Percentiles rank a stretch among this genome's conserved stretches.
Evolutionary conservation across 2,113 vertebrate genomes (phyloP).

Genomic region (Tringa solitaria): DNA sequence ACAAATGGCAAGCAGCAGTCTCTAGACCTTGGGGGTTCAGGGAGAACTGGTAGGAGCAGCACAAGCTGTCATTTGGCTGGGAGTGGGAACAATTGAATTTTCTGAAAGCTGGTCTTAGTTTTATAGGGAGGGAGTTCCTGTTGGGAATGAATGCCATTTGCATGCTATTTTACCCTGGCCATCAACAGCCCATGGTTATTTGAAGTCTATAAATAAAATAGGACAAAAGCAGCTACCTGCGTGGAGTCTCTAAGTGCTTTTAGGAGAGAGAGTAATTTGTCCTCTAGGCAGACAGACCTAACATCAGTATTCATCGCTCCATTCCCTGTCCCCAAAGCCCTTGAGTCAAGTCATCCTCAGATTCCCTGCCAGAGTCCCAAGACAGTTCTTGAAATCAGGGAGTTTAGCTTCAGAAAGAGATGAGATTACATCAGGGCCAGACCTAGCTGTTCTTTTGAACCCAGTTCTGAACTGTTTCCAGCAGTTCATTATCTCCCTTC

Average conservation of each 20-base stretch:
- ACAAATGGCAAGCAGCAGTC: background rate
- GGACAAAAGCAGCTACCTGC: constrained; percentile 42
- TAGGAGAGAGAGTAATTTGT: background rate
- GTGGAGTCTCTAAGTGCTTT: constrained; percentile 12
- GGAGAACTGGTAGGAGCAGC: background rate
- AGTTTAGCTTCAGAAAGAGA: background rate
- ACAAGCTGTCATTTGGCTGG: constrained; percentile 29
- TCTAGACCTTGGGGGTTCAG: background rate
- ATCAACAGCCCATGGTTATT: background rate
- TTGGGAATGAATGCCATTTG: constrained; percentile 10
- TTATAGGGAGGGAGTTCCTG: background rate
- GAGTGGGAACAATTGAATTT: constrained; percentile 5
- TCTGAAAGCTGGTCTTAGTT: constrained; percentile 3
- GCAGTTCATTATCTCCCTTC: background rate
- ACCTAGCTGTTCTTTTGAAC: background rate
- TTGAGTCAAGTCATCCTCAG: background rate
- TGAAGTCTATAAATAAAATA: constrained; percentile 50
- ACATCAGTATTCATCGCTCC: background rate
- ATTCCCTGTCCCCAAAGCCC: background rate
- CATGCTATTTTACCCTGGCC: background rate
- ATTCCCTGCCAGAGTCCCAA: background rate
- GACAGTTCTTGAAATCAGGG: background rate
- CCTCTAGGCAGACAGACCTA: background rate
- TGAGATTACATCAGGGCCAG: background rate
- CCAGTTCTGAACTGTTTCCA: background rate